These are phyloP conservation scores for pig (Sus scrofa) DNA, from an alignment of 2,113 vertebrate species.

Conservation along the genomic window DNA sequence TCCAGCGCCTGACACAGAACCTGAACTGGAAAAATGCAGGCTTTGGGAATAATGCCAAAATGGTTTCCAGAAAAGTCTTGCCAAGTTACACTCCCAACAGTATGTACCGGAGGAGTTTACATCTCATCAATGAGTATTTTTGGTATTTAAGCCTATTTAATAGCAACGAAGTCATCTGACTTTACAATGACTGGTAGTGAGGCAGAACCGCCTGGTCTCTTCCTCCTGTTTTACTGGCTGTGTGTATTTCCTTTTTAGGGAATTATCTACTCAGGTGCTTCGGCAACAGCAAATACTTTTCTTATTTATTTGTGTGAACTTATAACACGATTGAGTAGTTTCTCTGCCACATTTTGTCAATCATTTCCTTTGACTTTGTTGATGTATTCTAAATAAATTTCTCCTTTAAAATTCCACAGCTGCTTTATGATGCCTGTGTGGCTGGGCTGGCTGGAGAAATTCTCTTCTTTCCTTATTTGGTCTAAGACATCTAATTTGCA, in stretches of 20 bases:
- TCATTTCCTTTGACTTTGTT: background rate
- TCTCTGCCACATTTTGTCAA: background rate
- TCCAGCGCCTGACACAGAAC: background rate
- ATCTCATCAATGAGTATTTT: background rate
- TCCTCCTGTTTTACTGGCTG: background rate
- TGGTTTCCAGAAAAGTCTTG: background rate
- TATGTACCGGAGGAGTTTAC: background rate
- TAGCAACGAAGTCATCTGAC: slow-evolving; percentile 16
- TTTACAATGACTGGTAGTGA: background rate
- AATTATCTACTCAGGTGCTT: background rate
- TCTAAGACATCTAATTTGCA: background rate
- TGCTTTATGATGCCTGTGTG: background rate
- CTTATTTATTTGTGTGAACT: background rate
- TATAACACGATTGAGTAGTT: slow-evolving; percentile 14
- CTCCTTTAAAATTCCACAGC: background rate
- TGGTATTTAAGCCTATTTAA: background rate
- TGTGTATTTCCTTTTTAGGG: background rate
- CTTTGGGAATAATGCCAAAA: background rate
- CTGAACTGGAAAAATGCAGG: background rate
- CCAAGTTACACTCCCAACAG: background rate
- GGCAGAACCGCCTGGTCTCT: background rate
- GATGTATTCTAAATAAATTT: background rate
- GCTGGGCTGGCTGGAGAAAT: background rate
- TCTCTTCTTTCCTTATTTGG: background rate
- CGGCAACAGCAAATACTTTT: background rate